Evolutionary conservation across 2,797 vertebrate genomes (phyloP).

Genomic region (Pangasius larnaudii): DNA sequence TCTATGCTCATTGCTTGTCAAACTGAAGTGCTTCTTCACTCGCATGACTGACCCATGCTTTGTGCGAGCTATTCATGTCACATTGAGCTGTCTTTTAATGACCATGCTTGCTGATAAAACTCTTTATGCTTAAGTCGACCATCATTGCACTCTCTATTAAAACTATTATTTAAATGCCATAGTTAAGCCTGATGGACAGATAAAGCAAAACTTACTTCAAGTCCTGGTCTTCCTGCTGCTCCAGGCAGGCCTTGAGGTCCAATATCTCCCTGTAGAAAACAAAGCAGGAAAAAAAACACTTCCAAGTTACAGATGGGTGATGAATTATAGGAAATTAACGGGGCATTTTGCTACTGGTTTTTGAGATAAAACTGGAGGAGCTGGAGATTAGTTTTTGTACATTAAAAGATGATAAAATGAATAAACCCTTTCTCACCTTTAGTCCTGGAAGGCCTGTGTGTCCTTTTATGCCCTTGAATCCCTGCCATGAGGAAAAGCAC

Average conservation of each 20-base stretch:
- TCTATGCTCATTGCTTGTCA: background rate
- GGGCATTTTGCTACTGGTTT: background rate
- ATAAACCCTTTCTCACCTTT: constrained; percentile 78
- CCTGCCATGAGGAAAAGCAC: constrained; percentile 75
- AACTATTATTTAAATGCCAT: background rate
- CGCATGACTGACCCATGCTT: background rate
- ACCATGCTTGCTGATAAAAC: background rate
- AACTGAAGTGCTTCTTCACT: constrained; percentile 5
- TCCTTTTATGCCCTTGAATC: constrained; percentile 94
- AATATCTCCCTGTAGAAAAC: constrained; percentile 82
- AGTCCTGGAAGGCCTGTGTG: constrained; percentile 89
- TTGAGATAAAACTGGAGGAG: background rate
- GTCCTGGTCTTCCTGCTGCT: constrained; percentile 80
- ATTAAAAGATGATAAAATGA: background rate
- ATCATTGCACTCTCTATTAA: background rate
- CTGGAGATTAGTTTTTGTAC: background rate
- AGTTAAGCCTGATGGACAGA: background rate
- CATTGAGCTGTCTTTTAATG: background rate
- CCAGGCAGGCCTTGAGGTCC: constrained; percentile 87
- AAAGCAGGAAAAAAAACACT: background rate
- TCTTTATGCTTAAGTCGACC: background rate
- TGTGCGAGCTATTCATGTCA: background rate
- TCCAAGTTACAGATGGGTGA: background rate
- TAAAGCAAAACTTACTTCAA: constrained; percentile 77
- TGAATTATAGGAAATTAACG: background rate